Conservation (phyloP, 2,888 invertebrate genomes). For the Melieria omissa region DNA sequence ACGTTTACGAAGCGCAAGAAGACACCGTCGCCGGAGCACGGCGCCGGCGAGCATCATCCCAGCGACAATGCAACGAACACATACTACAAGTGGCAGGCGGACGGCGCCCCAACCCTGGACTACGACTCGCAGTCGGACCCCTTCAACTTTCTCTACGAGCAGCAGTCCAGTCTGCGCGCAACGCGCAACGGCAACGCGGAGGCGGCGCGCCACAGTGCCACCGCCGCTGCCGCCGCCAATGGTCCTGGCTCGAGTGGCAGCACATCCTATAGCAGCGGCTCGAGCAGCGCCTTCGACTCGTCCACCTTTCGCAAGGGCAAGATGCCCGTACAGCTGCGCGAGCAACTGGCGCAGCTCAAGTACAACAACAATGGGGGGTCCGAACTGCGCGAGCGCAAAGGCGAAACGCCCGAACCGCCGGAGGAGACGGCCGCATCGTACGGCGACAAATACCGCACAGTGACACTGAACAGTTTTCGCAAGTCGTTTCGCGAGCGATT, state of each 20-base stretch:
- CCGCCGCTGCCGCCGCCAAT: slow-evolving; percentile 37
- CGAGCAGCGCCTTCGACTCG: slow-evolving; percentile 51
- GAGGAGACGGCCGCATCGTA: slow-evolving; percentile 49
- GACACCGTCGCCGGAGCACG: slow-evolving; percentile 44
- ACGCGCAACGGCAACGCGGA: slow-evolving; percentile 32
- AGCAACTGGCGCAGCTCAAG: slow-evolving; percentile 60
- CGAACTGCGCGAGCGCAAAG: slow-evolving; percentile 10
- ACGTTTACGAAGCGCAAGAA: slow-evolving; percentile 65
- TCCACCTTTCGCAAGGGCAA: slow-evolving; percentile 63
- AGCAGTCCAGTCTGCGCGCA: slow-evolving; percentile 52
- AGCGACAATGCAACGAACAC: slow-evolving; percentile 62
- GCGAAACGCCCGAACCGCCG: background rate
- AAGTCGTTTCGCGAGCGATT: slow-evolving; percentile 64
- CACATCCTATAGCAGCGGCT: slow-evolving; percentile 44
- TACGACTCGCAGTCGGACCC: slow-evolving; percentile 62
- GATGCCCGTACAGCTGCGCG: slow-evolving; percentile 55
- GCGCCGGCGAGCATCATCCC: slow-evolving; percentile 57
- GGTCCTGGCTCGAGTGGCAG: slow-evolving; percentile 14
- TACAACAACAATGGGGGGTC: slow-evolving; percentile 43
- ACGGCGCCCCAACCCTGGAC: slow-evolving; percentile 55
- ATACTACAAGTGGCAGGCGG: slow-evolving; percentile 63
- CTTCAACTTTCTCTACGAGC: slow-evolving; percentile 62
- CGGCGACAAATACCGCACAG: slow-evolving; percentile 62
- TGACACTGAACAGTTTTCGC: slow-evolving; percentile 64
- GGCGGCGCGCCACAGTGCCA: too few species aligned